Evolutionary conservation across 2,888 invertebrate species (phyloP).

Genomic region (Calliopum simillimum): DNA sequence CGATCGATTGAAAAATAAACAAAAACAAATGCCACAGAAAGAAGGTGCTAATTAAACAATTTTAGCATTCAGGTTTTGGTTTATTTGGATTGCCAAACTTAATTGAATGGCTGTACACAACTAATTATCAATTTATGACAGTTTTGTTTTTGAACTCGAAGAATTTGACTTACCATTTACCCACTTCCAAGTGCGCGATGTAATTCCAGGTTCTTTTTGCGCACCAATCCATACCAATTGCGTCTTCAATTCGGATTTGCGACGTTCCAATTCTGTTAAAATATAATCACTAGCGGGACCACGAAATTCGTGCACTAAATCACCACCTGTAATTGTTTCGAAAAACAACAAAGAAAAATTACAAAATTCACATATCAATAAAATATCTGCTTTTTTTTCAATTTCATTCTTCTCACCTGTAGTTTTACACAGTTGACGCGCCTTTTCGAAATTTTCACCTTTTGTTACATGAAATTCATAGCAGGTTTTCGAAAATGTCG

Average conservation of each 20-base stretch:
- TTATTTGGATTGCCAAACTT: no score
- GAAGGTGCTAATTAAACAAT: no score
- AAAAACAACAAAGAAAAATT: background rate
- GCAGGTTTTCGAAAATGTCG: constrained; percentile 87
- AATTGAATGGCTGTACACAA: no score
- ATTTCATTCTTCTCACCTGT: constrained; percentile 71
- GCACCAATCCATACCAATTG: constrained; percentile 93
- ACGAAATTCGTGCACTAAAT: constrained; percentile 66
- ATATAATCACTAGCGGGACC: constrained; percentile 69
- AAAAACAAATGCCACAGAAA: no score
- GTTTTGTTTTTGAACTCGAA: no score
- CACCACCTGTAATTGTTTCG: constrained; percentile 59
- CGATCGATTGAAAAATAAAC: no score
- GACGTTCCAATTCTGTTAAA: constrained; percentile 82
- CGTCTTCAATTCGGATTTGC: constrained; percentile 83
- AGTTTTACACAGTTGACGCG: constrained; percentile 79
- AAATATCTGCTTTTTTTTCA: no score
- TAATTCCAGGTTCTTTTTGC: constrained; percentile 86
- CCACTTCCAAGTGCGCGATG: constrained; percentile 90
- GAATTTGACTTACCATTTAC: constrained; percentile 77
- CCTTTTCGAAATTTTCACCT: constrained; percentile 86
- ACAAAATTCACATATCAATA: no score
- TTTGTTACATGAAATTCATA: constrained; percentile 88
- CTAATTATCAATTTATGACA: no score
- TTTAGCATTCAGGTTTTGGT: no score